phyloP scores from a whole-genome alignment of 1,140 invertebrate species.

The Nasonia vitripennis region DNA sequence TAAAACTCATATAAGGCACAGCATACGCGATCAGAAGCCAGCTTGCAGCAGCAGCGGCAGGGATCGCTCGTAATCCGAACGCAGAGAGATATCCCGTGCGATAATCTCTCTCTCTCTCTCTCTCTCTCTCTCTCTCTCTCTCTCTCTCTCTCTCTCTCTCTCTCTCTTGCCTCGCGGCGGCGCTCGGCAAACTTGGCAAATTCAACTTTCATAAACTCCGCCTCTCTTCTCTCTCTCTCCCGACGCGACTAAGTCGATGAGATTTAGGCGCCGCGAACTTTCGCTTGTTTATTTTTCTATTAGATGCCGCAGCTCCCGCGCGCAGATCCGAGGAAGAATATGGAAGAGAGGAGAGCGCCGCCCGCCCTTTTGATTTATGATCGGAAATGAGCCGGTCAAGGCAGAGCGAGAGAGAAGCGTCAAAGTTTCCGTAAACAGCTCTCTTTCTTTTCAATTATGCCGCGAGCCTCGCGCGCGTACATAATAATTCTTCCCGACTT shows the following conservation, averaged over 20 bases:
- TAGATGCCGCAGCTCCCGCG: slow-evolving; percentile 55
- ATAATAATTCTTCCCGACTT: slow-evolving; percentile 10
- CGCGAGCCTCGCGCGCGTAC: neutral
- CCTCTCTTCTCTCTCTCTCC: neutral
- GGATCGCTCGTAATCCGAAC: neutral
- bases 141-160: neutral
- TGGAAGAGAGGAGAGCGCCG: neutral
- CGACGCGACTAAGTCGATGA: slow-evolving; percentile 49
- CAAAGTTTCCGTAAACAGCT: slow-evolving; percentile 19
- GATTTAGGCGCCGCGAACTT: slow-evolving; percentile 62
- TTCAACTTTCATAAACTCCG: slow-evolving; percentile 49
- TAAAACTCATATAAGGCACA: neutral
- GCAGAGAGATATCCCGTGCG: neutral
- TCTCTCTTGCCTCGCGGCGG: neutral
- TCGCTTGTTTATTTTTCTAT: slow-evolving; percentile 67
- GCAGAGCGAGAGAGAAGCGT: neutral
- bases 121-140: no score
- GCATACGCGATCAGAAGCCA: neutral
- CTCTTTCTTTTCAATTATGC: slow-evolving; percentile 40
- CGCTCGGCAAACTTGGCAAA: slow-evolving; percentile 41
- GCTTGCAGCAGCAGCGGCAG: neutral
- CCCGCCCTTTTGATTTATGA: slow-evolving; percentile 46
- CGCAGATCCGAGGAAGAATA: neutral
- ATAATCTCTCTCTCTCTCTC: slow-evolving; percentile 15
- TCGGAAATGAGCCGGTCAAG: slow-evolving; percentile 32